Evolutionary conservation across 2,113 vertebrate genomes (phyloP).

Genomic region (Lepisosteus oculatus): DNA sequence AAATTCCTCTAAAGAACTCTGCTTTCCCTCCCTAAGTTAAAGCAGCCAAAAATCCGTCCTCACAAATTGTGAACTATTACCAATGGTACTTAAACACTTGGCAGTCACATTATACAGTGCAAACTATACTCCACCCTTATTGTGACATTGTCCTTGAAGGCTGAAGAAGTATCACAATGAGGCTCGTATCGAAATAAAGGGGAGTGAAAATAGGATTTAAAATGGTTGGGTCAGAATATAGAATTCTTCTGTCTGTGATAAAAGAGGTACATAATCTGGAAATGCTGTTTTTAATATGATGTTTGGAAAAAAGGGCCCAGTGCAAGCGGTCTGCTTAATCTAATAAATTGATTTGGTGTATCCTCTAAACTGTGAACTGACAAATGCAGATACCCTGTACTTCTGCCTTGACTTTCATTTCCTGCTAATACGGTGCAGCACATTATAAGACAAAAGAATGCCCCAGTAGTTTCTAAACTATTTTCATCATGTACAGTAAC

Average conservation of each 20-base stretch:
- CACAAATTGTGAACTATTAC: conserved; percentile 7
- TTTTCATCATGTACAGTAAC: conserved; percentile 50
- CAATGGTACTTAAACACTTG: conserved; percentile 18
- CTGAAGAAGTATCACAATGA: conserved; percentile 48
- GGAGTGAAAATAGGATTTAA: conserved; percentile 64
- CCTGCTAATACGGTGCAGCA: conserved; percentile 39
- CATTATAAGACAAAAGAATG: conserved; percentile 51
- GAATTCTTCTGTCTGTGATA: conserved; percentile 58
- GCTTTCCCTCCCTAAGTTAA: neutral
- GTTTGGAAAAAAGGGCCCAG: conserved; percentile 48
- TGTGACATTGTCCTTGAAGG: conserved; percentile 56
- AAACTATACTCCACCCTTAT: conserved; percentile 42
- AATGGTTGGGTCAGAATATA: conserved; percentile 60
- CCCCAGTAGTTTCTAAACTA: conserved; percentile 45
- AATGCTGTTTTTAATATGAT: conserved; percentile 60
- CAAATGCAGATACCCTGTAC: conserved; percentile 51
- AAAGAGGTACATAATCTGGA: conserved; percentile 60
- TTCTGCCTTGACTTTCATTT: conserved; percentile 42
- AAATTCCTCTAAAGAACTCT: neutral
- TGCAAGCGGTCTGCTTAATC: conserved; percentile 62
- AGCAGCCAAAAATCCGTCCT: conserved; percentile 9
- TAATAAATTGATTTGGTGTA: conserved; percentile 76
- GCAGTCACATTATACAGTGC: conserved; percentile 27
- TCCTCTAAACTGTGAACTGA: conserved; percentile 72
- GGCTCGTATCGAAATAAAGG: conserved; percentile 14